These are phyloP conservation scores for Greenwoodochromis staneri DNA, from an alignment of 2,113 vertebrate species.

Conservation along the genomic window DNA sequence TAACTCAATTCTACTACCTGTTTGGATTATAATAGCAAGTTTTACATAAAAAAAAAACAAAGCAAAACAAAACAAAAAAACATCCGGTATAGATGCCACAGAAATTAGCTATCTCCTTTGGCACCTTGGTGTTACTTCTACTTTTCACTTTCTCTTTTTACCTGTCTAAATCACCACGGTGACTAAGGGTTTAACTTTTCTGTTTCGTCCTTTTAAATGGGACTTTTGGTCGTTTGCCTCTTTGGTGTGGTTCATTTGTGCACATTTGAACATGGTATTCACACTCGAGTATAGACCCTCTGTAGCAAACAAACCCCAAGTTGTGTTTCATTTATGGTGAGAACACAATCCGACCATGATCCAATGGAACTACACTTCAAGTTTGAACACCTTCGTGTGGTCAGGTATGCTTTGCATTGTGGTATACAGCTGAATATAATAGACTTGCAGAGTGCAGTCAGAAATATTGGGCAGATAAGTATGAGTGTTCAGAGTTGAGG, in stretches of 20 bases:
- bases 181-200: neutral
- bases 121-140: neutral
- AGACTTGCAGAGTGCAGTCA: neutral
- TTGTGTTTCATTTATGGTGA: neutral
- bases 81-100: neutral
- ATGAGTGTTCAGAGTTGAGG: neutral
- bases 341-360: neutral
- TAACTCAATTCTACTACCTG: neutral
- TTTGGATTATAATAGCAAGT: neutral
- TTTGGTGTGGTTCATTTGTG: neutral
- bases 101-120: neutral
- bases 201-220: neutral
- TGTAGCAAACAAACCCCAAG: neutral
- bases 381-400: neutral
- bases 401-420: neutral
- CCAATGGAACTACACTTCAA: neutral
- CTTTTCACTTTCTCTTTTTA: neutral
- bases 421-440: neutral
- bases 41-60: neutral
- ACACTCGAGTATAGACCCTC: neutral
- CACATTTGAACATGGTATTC: neutral
- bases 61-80: neutral
- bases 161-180: neutral
- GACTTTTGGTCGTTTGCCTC: neutral
- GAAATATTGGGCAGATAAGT: neutral